phyloP scores from a whole-genome alignment of 2,888 invertebrate species.

The Rhabditoides inermis region DNA sequence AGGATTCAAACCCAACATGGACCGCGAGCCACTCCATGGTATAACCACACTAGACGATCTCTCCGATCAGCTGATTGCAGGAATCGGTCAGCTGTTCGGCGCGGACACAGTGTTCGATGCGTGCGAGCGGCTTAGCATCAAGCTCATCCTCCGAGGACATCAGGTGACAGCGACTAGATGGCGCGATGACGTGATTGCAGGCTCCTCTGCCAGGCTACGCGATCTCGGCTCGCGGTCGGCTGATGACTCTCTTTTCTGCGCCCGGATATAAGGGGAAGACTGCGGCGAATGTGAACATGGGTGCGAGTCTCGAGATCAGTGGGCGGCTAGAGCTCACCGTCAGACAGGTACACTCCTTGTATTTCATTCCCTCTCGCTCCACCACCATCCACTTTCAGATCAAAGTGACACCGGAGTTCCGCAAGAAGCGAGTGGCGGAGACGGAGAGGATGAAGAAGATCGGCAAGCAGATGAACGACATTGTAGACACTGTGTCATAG shows the following conservation, averaged over 20 bases:
- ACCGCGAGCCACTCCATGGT: constrained; percentile 20
- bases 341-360: constrained; percentile 8
- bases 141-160: constrained; percentile 26
- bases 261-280: constrained; percentile 29
- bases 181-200: constrained; percentile 4
- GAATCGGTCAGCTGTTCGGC: constrained; percentile 27
- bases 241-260: constrained; percentile 29
- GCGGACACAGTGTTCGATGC: constrained; percentile 13
- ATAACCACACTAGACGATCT: no score
- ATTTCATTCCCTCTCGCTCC: background rate
- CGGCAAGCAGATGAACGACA: constrained; percentile 5
- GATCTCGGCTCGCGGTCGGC: constrained; percentile 16
- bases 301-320: constrained; percentile 20
- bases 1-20: constrained; percentile 13
- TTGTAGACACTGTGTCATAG: no score
- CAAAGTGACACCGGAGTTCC: constrained; percentile 24
- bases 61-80: no score
- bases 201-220: constrained; percentile 29
- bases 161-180: constrained; percentile 9
- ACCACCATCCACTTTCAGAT: constrained; percentile 9
- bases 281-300: constrained; percentile 21
- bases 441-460: constrained; percentile 10
- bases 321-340: constrained; percentile 18
- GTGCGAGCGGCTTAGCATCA: constrained; percentile 15
- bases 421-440: constrained; percentile 21